Conservation (phyloP, 2,888 invertebrate species). For the Microchrysa polita region DNA sequence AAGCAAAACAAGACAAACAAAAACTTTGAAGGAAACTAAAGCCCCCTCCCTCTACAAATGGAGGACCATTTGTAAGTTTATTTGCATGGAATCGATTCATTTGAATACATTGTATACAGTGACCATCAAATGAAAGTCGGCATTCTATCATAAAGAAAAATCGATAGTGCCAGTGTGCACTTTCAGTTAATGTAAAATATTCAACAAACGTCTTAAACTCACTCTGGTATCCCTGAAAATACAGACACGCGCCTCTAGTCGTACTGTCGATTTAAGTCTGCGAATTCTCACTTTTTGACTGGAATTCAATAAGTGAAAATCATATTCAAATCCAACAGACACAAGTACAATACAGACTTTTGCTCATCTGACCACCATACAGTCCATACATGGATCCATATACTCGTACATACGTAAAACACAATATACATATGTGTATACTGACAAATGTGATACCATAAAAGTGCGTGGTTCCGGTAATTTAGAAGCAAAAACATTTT, state of each 20-base stretch:
- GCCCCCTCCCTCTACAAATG: too few relatives aligned
- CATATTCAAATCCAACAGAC: background rate
- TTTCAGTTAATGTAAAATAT: background rate
- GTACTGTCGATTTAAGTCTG: background rate
- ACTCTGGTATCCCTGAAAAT: background rate
- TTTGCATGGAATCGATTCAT: too few relatives aligned
- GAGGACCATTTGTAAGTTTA: too few relatives aligned
- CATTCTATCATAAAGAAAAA: background rate
- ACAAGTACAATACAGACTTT: background rate
- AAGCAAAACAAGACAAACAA: too few relatives aligned
- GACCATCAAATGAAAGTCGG: background rate
- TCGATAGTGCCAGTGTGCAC: background rate
- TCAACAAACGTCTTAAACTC: background rate
- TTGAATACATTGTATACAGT: too few relatives aligned
- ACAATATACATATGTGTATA: too few relatives aligned
- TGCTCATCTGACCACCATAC: too few relatives aligned
- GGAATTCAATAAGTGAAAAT: background rate
- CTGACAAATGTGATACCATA: background rate
- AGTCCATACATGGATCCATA: too few relatives aligned
- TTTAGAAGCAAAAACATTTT: too few relatives aligned
- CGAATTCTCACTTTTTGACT: background rate
- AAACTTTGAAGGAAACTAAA: too few relatives aligned
- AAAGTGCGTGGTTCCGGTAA: conserved; percentile 23
- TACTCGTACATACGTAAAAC: too few relatives aligned
- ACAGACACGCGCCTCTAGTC: background rate